These are phyloP conservation scores for Tachina grossa DNA, from an alignment of 2,888 invertebrate genomes.

Conservation along the genomic window DNA sequence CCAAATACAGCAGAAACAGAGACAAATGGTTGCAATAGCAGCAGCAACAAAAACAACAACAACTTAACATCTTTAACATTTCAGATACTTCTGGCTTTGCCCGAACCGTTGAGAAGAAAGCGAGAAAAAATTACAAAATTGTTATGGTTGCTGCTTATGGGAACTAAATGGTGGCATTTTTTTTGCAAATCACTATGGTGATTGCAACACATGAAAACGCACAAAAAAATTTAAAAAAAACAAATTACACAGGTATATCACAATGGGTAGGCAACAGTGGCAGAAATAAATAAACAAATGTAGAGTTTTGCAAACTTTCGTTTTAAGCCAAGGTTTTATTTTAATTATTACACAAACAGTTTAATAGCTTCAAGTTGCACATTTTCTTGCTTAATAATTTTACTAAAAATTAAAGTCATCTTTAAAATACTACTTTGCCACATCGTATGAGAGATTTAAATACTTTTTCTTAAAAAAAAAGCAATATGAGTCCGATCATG, in stretches of 20 bases:
- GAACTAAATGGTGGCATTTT: conserved; percentile 49
- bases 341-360: no score
- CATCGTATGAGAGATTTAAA: background rate
- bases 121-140: conserved; percentile 20
- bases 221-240: background rate
- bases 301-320: no score
- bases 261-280: background rate
- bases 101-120: conserved; percentile 28
- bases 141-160: conserved; percentile 37
- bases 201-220: conserved; percentile 46
- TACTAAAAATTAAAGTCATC: background rate
- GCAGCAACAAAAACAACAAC: background rate
- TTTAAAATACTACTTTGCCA: background rate
- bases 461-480: background rate
- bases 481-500: no score
- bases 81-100: conserved; percentile 31
- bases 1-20: conserved; percentile 21
- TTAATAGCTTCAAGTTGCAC: no score
- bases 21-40: conserved; percentile 24
- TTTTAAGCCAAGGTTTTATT: no score
- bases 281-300: background rate
- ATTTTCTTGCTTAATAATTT: background rate
- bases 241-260: background rate
- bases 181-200: conserved; percentile 57
- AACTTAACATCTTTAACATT: background rate